These are phyloP conservation scores for Mactromeris polynyma DNA, from an alignment of 2,888 invertebrate genomes.

Conservation along the genomic window DNA sequence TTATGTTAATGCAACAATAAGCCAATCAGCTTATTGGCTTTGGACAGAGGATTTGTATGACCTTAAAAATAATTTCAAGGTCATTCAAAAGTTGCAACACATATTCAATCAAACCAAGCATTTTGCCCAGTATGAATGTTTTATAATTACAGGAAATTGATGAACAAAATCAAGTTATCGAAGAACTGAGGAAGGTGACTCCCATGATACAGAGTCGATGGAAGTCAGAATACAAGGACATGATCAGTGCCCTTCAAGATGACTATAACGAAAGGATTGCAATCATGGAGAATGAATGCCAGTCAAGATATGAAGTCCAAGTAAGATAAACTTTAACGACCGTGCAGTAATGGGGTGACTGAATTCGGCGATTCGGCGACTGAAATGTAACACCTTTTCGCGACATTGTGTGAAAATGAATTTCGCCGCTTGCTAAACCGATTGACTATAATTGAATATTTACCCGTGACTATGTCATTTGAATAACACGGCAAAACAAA, in stretches of 20 bases:
- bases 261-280: conserved; percentile 87
- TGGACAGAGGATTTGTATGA: too few species aligned
- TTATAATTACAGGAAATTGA: conserved; percentile 85
- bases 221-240: conserved; percentile 88
- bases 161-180: conserved; percentile 87
- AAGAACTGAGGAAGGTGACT: conserved; percentile 70
- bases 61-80: too few species aligned
- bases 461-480: too few species aligned
- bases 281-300: conserved; percentile 86
- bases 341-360: background rate
- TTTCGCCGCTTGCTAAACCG: too few species aligned
- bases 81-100: too few species aligned
- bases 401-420: background rate
- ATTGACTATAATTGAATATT: too few species aligned
- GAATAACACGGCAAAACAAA: too few species aligned
- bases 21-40: too few species aligned
- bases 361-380: background rate
- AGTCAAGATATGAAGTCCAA: conserved; percentile 88
- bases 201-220: conserved; percentile 88
- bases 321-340: conserved; percentile 74
- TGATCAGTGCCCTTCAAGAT: conserved; percentile 87
- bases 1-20: too few species aligned
- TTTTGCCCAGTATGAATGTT: background rate
- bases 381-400: background rate
- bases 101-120: too few species aligned